Base-by-base conservation (phyloP, 2,888 invertebrate genomes). In the Pardosa pseudoannulata region DNA sequence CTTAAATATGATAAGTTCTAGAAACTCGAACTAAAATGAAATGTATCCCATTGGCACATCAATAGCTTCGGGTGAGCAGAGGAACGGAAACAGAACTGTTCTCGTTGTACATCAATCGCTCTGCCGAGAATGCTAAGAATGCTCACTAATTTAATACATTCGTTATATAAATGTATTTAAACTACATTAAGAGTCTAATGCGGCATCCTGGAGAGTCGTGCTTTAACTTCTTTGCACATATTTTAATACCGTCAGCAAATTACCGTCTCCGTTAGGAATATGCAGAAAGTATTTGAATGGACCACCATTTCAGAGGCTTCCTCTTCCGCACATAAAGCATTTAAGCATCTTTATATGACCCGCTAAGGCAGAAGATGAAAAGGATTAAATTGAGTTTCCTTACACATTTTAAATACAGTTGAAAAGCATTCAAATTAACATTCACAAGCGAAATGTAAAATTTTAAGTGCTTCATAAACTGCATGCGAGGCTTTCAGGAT, bases 401-500 rank as follows among this genome's bases (percentile, higher is more conserved):
- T 64, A 31, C 64, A 65, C 28, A 23, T 29, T 27, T 64, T 65
- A 28, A 79, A 72, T 72, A 72, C 39, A 65, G 62, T 46, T 71
- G 23, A 29, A 76, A 62, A 68, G 67, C 50, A 76, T 76, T 76
- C 29, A 50, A 76, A 68, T 76, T 76, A 68, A 67, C 31, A 46
- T 62, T 41, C 72, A 23, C 41, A 72, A 41, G 39, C 64, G 39
- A 46, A 79, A 79, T 79, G 79, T 70, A 79, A 72, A 79, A 65
- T 79, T 19, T 23, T 46, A 41, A 29, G 31, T 36, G 41, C 65
- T 27, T 72, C 29, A 79, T 72, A 31, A 79, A 79, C 64, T 46
- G 72, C 72, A 65, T 72, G 71, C 29, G 46, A 62, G 19, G 39
- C 19, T 27, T 29, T 7, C 29, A 68, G 56, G 56, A 50, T 68